phyloP scores from a whole-genome alignment of 2,797 vertebrate genomes.

The Apogon hyalosoma region DNA sequence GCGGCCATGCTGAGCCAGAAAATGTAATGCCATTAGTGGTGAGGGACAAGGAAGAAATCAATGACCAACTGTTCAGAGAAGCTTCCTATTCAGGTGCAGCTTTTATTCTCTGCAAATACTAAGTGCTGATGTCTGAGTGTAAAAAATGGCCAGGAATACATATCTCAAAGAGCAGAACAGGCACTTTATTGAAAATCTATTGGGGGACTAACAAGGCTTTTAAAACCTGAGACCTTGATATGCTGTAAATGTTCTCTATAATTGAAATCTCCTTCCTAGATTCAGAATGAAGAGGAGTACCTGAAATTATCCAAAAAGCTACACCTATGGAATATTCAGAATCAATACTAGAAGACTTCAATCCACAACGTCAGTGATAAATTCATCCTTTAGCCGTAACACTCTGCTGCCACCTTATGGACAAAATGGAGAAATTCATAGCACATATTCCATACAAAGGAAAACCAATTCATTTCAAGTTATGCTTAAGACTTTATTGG shows the following conservation, averaged over 20 bases:
- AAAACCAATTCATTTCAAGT: constrained; percentile 1
- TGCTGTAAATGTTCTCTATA: constrained; percentile 26
- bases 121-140: constrained; percentile 68
- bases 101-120: constrained; percentile 83
- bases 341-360: constrained; percentile 5
- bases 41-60: constrained; percentile 87
- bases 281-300: not conserved
- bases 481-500: constrained; percentile 11
- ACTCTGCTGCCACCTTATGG: constrained; percentile 68
- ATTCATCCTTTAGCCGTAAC: not conserved
- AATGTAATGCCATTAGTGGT: constrained; percentile 87
- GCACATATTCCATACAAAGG: not conserved
- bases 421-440: constrained; percentile 23
- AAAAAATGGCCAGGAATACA: constrained; percentile 57
- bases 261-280: constrained; percentile 33
- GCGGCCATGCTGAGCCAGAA: constrained; percentile 70
- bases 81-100: constrained; percentile 85
- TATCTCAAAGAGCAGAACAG: constrained; percentile 45
- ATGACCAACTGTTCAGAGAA: constrained; percentile 84
- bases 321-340: not conserved
- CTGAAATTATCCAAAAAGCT: constrained; percentile 9
- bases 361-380: not conserved
- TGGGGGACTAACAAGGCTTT: constrained; percentile 57
- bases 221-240: constrained; percentile 59
- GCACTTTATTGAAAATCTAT: constrained; percentile 77